These are phyloP conservation scores for Calliscelio sp. DNA, from an alignment of 2,888 invertebrate species.

Conservation along the genomic window DNA sequence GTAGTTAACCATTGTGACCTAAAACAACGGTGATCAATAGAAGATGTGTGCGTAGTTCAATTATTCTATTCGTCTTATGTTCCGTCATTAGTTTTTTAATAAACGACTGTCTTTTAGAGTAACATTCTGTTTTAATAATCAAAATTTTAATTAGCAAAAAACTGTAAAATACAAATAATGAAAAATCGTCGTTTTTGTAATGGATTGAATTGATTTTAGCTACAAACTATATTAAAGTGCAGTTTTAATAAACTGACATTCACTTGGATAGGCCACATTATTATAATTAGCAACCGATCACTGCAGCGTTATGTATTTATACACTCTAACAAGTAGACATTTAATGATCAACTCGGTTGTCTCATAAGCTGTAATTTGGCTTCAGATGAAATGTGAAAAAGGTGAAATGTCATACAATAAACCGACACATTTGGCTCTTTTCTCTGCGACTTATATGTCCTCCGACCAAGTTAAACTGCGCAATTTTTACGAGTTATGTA, in stretches of 20 bases:
- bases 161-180: no score
- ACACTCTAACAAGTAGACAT: slow-evolving; percentile 25
- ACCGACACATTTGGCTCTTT: slow-evolving; percentile 36
- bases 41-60: slow-evolving; percentile 13
- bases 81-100: background rate
- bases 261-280: slow-evolving; percentile 52
- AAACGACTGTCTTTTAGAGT: no score
- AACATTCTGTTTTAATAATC: no score
- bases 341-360: slow-evolving; percentile 39
- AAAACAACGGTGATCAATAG: slow-evolving; percentile 67
- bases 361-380: slow-evolving; percentile 43
- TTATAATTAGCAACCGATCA: slow-evolving; percentile 83
- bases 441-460: background rate
- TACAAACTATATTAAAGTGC: slow-evolving; percentile 1
- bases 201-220: no score
- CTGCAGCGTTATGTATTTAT: slow-evolving; percentile 42
- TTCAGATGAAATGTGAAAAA: slow-evolving; percentile 23
- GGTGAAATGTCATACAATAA: slow-evolving; percentile 49
- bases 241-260: slow-evolving; percentile 24
- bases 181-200: no score
- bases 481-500: slow-evolving; percentile 34
- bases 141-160: no score
- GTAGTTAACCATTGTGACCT: slow-evolving; percentile 94
- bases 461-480: background rate
- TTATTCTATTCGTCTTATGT: slow-evolving; percentile 11